phyloP scores from a whole-genome alignment of 2,113 vertebrate genomes.

The Potamarius usumacintae region DNA sequence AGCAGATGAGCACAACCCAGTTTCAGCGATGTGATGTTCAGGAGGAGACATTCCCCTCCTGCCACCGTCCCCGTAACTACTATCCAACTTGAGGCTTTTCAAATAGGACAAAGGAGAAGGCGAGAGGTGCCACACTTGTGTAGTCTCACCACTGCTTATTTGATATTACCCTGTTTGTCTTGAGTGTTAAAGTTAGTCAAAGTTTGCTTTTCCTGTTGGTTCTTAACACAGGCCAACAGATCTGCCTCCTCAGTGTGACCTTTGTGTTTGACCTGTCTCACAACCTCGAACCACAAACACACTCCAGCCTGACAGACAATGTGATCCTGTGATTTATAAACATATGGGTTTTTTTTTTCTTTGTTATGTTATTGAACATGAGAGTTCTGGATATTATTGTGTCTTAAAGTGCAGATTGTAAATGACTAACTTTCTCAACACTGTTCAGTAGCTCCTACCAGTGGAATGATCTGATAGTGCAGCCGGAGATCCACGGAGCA shows the following conservation, averaged over 20 bases:
- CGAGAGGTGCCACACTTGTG: constrained; percentile 51
- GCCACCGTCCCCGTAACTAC: neutral
- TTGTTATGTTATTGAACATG: neutral
- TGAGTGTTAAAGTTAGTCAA: constrained; percentile 39
- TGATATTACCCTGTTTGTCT: constrained; percentile 51
- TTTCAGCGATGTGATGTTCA: neutral
- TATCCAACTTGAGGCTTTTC: constrained; percentile 51
- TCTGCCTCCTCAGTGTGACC: constrained; percentile 51
- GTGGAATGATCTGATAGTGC: constrained; percentile 61
- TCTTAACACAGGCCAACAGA: constrained; percentile 56
- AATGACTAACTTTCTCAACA: constrained; percentile 22
- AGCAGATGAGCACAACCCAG: neutral
- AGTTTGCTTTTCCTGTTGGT: constrained; percentile 58
- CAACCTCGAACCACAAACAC: constrained; percentile 69
- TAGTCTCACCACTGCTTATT: constrained; percentile 48
- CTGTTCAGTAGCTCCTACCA: constrained; percentile 70
- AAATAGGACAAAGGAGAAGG: constrained; percentile 35
- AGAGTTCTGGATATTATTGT: neutral
- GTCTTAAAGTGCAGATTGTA: neutral
- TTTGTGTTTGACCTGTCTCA: constrained; percentile 65
- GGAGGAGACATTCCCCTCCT: neutral
- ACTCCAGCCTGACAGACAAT: constrained; percentile 52
- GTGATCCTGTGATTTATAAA: constrained; percentile 62
- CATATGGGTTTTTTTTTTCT: constrained; percentile 44
- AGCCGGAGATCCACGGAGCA: neutral